These are phyloP conservation scores for Tanypteryx hageni DNA, from an alignment of 2,888 invertebrate genomes.

Conservation along the genomic window DNA sequence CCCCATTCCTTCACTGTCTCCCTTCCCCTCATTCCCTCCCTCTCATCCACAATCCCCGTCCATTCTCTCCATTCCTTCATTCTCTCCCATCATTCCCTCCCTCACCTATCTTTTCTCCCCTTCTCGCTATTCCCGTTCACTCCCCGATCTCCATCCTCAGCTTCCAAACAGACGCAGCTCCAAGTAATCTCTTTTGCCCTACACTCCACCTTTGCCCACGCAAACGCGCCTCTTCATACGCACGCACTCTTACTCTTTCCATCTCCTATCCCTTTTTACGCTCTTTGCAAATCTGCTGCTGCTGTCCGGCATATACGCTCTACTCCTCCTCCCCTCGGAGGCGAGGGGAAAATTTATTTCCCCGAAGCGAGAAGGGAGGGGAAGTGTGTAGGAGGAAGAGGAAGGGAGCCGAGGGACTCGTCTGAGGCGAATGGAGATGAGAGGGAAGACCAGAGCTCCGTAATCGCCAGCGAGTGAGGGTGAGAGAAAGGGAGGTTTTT, in stretches of 20 bases:
- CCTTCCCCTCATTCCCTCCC: too few relatives aligned
- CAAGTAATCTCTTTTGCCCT: not conserved
- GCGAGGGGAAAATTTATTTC: not conserved
- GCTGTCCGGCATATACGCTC: slow-evolving; percentile 5
- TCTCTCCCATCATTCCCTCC: too few relatives aligned
- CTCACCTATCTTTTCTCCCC: not conserved
- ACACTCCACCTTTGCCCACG: not conserved
- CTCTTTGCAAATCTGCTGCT: slow-evolving; percentile 21
- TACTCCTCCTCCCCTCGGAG: not conserved
- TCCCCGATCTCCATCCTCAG: not conserved
- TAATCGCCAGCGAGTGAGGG: not conserved
- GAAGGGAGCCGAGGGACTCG: not conserved
- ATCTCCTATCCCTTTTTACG: not conserved
- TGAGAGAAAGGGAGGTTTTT: not conserved
- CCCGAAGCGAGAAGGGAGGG: not conserved
- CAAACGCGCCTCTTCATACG: not conserved
- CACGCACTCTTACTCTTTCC: too few relatives aligned
- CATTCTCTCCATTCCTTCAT: too few relatives aligned
- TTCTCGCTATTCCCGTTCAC: not conserved
- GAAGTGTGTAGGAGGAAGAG: too few relatives aligned
- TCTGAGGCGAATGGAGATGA: not conserved
- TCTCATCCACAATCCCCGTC: too few relatives aligned
- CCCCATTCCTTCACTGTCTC: too few relatives aligned
- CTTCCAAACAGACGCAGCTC: not conserved
- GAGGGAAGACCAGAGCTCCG: not conserved